Evolutionary conservation across 2,113 vertebrate species (phyloP), one percentile per base, ranked within the genome.

Genomic region (Scomber japonicus): DNA sequence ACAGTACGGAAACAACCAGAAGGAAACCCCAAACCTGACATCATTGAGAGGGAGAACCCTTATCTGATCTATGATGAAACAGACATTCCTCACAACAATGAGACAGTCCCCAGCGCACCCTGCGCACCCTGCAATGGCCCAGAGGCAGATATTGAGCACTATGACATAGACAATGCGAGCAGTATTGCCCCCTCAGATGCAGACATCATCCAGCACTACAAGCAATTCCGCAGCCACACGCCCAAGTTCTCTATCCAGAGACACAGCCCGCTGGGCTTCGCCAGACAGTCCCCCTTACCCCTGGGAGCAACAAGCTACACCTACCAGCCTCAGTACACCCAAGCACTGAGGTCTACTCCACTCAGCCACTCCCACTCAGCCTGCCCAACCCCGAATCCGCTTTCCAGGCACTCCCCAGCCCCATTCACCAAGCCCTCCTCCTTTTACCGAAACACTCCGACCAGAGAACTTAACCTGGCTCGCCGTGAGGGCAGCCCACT

Each of bases 61-160:
- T 99, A 99, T 75, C 95, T 99, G 51, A 99, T 99, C 86, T 99
- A 98, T 0, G 98, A 99, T 0, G 98, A 99, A 89, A 98, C 97
- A 0, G 97, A 98, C 78, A 94, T 99, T 48, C 95, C 96, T 0
- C 97, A 96, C 10, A 74, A 84, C 78, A 85, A 95, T 0, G 97
- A 98, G 83, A 96, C 97, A 0, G 90, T 98, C 51, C 98, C 97
- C 17, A 99, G 97, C 0, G 97, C 98, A 0, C 97, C 97, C 11
- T 95, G 97, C 45, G 97, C 96, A 0, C 96, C 97, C 21, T 95
- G 95, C 53, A 88, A 72, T 0, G 93, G 79, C 0, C 97, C 96
- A 0, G 97, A 97, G 82, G 91, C 96, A 0, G 97, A 99, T 67
- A 97, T 97, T 0, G 98, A 99, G 79, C 98, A 99, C 90, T 99